Evolutionary conservation across 1,140 invertebrate species (phyloP).

Genomic region (Drosophila orena): DNA sequence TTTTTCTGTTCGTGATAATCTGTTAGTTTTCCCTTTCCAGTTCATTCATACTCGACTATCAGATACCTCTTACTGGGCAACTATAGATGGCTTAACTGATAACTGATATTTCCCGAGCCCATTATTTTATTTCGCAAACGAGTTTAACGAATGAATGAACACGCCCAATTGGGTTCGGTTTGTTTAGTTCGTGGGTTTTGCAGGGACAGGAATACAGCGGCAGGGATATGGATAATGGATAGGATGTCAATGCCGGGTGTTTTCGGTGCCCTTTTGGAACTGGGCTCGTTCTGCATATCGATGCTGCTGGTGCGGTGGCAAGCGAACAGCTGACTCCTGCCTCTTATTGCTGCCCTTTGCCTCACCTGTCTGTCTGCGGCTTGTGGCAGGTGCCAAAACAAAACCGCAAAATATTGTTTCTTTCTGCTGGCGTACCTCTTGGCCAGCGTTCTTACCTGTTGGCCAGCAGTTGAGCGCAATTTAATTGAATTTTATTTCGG

Average conservation of each 20-base stretch:
- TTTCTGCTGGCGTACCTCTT: slow-evolving; percentile 6
- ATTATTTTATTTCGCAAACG: not conserved
- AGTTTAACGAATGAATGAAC: slow-evolving; percentile 56
- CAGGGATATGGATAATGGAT: not conserved
- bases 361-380: slow-evolving; percentile 23
- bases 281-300: slow-evolving; percentile 16
- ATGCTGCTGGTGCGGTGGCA: slow-evolving; percentile 3
- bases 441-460: slow-evolving; percentile 45
- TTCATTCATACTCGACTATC: too few relatives aligned
- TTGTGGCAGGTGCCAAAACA: slow-evolving; percentile 78
- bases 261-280: slow-evolving; percentile 1
- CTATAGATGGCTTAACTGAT: too few relatives aligned
- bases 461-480: slow-evolving; percentile 65
- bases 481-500: slow-evolving; percentile 82
- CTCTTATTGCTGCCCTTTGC: not conserved
- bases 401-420: slow-evolving; percentile 58
- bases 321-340: slow-evolving; percentile 59
- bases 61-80: too few relatives aligned
- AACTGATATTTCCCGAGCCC: not conserved
- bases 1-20: too few relatives aligned
- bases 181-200: not conserved
- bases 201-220: not conserved
- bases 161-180: slow-evolving; percentile 42
- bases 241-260: slow-evolving; percentile 28
- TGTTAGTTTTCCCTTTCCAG: too few relatives aligned